A percentile compares a stretch with the other conserved stretches of the same genome.
Evolutionary conservation across 2,888 invertebrate genomes (phyloP).

Genomic region (Epistrophella euchroma): DNA sequence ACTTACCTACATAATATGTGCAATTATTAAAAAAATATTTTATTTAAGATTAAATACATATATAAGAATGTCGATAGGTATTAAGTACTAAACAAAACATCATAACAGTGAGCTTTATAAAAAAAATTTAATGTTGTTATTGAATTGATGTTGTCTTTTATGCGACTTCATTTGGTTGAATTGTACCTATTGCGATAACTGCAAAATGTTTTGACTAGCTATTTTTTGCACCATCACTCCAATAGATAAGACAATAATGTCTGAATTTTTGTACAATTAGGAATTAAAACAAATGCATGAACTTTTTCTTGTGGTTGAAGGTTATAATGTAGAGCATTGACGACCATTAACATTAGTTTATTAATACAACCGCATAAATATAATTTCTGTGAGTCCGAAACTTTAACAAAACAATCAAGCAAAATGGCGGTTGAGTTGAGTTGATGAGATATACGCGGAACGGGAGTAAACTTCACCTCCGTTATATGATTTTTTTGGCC

Average conservation of each 20-base stretch:
- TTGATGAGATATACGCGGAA: no score
- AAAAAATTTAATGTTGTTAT: neutral
- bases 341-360: neutral
- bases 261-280: neutral
- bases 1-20: no score
- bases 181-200: neutral
- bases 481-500: no score
- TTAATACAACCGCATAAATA: neutral
- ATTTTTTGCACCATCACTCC: neutral
- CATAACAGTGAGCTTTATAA: neutral
- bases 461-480: no score
- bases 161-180: neutral
- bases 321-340: neutral
- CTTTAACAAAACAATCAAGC: no score
- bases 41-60: no score
- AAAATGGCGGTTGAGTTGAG: no score
- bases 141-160: neutral
- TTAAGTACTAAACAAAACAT: no score
- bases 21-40: no score
- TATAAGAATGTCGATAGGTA: no score
- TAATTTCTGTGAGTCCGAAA: no score
- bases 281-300: neutral
- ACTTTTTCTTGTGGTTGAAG: neutral
- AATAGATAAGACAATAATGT: neutral
- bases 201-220: conserved; percentile 20